Conservation (phyloP, 1,140 invertebrate genomes). For the Drosophila setifemur region DNA sequence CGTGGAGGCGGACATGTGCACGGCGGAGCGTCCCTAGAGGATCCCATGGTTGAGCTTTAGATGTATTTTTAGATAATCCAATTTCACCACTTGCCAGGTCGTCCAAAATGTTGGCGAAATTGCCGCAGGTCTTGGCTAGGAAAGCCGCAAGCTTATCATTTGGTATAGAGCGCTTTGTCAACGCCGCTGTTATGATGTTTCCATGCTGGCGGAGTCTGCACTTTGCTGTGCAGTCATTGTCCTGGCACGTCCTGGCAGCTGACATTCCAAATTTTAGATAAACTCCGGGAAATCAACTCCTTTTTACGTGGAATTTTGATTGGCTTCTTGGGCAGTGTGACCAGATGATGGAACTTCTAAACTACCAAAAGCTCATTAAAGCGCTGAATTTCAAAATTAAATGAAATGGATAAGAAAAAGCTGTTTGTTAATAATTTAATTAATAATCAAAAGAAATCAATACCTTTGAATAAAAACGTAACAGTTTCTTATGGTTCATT, state of each 20-base stretch:
- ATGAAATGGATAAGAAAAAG: neutral
- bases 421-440: no score
- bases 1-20: slow-evolving; percentile 88
- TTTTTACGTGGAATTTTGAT: slow-evolving; percentile 40
- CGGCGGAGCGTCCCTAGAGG: slow-evolving; percentile 84
- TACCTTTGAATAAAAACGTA: no score
- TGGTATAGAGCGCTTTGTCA: slow-evolving; percentile 83
- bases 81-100: slow-evolving; percentile 48
- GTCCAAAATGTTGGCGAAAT: slow-evolving; percentile 83
- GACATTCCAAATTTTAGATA: slow-evolving; percentile 43
- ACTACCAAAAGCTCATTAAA: neutral
- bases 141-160: slow-evolving; percentile 83
- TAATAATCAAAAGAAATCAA: no score
- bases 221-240: slow-evolving; percentile 83
- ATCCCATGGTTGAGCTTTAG: neutral
- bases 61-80: no score
- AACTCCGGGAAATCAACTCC: slow-evolving; percentile 9
- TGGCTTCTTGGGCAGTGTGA: slow-evolving; percentile 15
- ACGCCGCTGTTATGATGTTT: slow-evolving; percentile 83
- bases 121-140: slow-evolving; percentile 84
- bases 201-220: slow-evolving; percentile 85
- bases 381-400: neutral
- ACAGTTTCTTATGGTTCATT: no score
- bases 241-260: slow-evolving; percentile 46
- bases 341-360: neutral